Conservation (phyloP, 2,113 vertebrate genomes). For the Camelus dromedarius region DNA sequence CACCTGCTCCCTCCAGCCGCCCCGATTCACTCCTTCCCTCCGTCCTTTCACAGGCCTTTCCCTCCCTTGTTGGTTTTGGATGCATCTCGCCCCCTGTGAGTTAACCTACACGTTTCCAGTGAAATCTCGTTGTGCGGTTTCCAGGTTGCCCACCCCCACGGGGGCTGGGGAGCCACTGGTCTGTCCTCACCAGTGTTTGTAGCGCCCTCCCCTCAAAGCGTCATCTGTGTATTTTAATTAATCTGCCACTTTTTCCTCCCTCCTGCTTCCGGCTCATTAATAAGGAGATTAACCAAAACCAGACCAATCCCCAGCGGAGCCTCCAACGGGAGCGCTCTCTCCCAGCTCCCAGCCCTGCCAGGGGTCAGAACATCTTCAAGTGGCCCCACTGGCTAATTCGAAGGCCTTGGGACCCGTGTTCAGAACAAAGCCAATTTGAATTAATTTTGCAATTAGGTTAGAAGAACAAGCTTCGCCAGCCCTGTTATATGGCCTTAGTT, state of each 20-base stretch:
- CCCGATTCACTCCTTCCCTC: background rate
- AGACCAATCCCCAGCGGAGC: background rate
- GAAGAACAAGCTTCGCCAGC: background rate
- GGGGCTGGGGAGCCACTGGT: slow-evolving; percentile 69
- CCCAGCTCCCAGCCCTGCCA: background rate
- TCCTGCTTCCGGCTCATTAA: slow-evolving; percentile 65
- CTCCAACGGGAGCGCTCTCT: background rate
- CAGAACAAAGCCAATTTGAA: slow-evolving; percentile 53
- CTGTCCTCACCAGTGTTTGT: slow-evolving; percentile 62
- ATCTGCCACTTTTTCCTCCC: slow-evolving; percentile 63
- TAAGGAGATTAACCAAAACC: slow-evolving; percentile 74
- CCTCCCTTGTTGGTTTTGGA: slow-evolving; percentile 67
- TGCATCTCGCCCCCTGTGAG: background rate
- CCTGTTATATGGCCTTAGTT: slow-evolving; percentile 41
- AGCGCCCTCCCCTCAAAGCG: slow-evolving; percentile 59
- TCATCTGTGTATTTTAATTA: slow-evolving; percentile 78
- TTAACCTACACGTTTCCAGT: slow-evolving; percentile 58
- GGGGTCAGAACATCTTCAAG: slow-evolving; percentile 8
- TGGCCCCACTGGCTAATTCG: background rate
- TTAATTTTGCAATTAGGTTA: slow-evolving; percentile 57
- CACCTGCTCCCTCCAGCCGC: background rate
- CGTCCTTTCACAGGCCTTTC: slow-evolving; percentile 40
- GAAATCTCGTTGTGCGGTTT: slow-evolving; percentile 65
- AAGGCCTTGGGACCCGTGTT: background rate
- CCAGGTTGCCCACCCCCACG: slow-evolving; percentile 67